These are phyloP conservation scores for Hiodon tergisus DNA, from an alignment of 2,113 vertebrate species.

Conservation along the genomic window DNA sequence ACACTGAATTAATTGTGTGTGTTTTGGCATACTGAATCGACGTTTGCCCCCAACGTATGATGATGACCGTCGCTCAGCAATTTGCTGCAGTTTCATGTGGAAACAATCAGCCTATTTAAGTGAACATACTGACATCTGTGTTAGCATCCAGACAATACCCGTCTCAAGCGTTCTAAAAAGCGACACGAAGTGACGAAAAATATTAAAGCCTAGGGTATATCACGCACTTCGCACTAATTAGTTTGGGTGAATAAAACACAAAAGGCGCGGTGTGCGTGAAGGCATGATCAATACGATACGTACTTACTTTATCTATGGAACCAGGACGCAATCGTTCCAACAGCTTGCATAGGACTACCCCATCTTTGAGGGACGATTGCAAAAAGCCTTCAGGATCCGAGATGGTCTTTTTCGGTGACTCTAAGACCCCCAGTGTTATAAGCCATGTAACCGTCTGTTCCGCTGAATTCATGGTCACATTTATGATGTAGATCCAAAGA, in stretches of 20 bases:
- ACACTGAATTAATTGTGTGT: too few species aligned
- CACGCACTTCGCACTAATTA: neutral
- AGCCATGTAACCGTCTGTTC: constrained; percentile 97
- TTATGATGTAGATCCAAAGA: constrained; percentile 42
- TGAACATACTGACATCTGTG: constrained; percentile 7
- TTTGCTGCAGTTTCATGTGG: too few species aligned
- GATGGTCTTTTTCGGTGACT: constrained; percentile 91
- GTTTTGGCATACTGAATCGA: too few species aligned
- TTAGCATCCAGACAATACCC: constrained; percentile 2
- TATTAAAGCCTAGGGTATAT: too few species aligned
- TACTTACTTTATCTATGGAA: constrained; percentile 77
- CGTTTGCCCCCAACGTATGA: neutral
- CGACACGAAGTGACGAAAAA: too few species aligned
- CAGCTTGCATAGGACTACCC: constrained; percentile 84
- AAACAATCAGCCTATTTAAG: neutral
- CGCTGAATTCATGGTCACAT: constrained; percentile 81
- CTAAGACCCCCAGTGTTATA: constrained; percentile 88
- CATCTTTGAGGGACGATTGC: constrained; percentile 83
- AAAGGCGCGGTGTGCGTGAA: constrained; percentile 14
- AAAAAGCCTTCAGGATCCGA: constrained; percentile 88
- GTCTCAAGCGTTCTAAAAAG: neutral
- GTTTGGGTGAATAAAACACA: constrained; percentile 5
- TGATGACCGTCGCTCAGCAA: too few species aligned
- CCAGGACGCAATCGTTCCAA: constrained; percentile 90
- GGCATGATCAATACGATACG: constrained; percentile 13